phyloP scores from a whole-genome alignment of 2,888 invertebrate species.

The Torymus texanus region DNA sequence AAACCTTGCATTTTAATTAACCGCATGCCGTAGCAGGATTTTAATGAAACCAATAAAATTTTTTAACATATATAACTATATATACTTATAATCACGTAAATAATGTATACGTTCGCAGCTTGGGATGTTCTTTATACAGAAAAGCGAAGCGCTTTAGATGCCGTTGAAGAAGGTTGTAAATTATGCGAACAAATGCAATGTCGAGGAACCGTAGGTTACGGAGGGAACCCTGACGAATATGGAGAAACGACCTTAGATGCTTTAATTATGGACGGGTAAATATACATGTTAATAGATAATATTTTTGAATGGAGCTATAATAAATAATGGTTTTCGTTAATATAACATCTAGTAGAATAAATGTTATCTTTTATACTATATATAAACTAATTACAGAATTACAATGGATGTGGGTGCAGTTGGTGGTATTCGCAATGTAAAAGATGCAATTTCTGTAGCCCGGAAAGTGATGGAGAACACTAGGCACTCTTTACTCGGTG shows the following conservation, averaged over 20 bases:
- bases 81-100: conserved; percentile 59
- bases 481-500: conserved; percentile 92
- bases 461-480: conserved; percentile 92
- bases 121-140: conserved; percentile 81
- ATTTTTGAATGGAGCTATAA: too few relatives aligned
- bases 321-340: too few relatives aligned
- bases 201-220: conserved; percentile 95
- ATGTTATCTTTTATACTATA: neutral
- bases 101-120: conserved; percentile 77
- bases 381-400: conserved; percentile 72
- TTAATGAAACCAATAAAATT: conserved; percentile 14
- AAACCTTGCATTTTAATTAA: neutral
- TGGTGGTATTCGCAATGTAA: conserved; percentile 87
- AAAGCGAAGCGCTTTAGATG: conserved; percentile 84
- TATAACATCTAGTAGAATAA: too few relatives aligned
- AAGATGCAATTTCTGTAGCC: conserved; percentile 93
- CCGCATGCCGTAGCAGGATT: neutral
- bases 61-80: conserved; percentile 18
- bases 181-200: conserved; percentile 92
- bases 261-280: conserved; percentile 97
- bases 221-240: conserved; percentile 96
- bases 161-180: conserved; percentile 89
- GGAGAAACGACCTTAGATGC: conserved; percentile 98
- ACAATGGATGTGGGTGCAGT: conserved; percentile 94
- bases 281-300: neutral